Conservation (phyloP, 1,140 invertebrate genomes). For the Mya arenaria region DNA sequence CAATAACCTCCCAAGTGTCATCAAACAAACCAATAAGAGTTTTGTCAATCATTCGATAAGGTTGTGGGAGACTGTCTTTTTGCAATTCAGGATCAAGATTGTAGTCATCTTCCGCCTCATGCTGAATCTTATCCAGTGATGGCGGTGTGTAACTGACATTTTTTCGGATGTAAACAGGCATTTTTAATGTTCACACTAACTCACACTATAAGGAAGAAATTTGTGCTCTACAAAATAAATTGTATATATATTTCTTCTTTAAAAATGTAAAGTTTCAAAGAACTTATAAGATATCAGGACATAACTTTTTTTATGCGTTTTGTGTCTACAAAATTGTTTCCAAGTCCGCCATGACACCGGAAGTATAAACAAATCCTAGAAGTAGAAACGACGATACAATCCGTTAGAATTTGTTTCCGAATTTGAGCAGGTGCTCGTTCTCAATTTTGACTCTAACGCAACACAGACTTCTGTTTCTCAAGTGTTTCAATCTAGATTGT, state of each 20-base stretch:
- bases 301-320: neutral
- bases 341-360: conserved; percentile 65
- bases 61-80: conserved; percentile 75
- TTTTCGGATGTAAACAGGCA: conserved; percentile 77
- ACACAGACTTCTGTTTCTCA: no score
- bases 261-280: neutral
- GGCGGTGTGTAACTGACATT: conserved; percentile 75
- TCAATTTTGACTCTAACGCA: conserved; percentile 26
- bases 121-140: conserved; percentile 68
- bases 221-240: no score
- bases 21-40: conserved; percentile 71
- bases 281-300: neutral
- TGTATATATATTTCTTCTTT: neutral
- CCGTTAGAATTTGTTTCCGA: neutral
- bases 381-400: neutral
- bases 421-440: conserved; percentile 45
- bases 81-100: conserved; percentile 76
- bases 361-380: conserved; percentile 66
- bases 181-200: conserved; percentile 61
- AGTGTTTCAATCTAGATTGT: no score
- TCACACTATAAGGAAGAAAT: neutral
- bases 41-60: conserved; percentile 78
- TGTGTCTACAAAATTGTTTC: conserved; percentile 60
- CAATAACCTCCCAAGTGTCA: conserved; percentile 72
- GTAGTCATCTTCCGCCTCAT: conserved; percentile 78